Evolutionary conservation across 2,113 vertebrate species (phyloP).

Genomic region (Percina caprodes): DNA sequence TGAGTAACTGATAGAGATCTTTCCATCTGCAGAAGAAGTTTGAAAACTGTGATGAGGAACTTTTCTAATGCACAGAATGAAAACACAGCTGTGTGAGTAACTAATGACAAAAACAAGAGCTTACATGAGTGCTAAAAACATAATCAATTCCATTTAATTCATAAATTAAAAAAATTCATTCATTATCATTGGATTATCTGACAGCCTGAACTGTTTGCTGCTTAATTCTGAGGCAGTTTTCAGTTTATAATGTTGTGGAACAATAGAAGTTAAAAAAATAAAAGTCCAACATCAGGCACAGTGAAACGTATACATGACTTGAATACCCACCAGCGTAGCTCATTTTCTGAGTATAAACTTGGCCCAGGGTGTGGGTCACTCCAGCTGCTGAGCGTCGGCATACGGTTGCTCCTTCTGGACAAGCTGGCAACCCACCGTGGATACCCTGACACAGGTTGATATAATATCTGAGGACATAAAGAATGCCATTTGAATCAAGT

Average conservation of each 20-base stretch:
- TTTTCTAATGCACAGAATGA: not conserved
- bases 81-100: conserved; percentile 1
- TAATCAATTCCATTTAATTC: too few relatives aligned
- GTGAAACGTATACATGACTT: not conserved
- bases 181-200: too few relatives aligned
- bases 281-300: not conserved
- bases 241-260: not conserved
- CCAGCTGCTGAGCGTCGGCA: conserved; percentile 84
- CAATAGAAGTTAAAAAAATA: not conserved
- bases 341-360: conserved; percentile 91
- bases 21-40: conserved; percentile 78
- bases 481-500: not conserved
- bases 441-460: conserved; percentile 93
- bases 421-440: conserved; percentile 83
- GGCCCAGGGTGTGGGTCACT: conserved; percentile 86
- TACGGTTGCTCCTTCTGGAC: conserved; percentile 88
- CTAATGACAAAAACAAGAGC: not conserved
- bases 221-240: not conserved
- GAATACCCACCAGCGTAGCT: conserved; percentile 82
- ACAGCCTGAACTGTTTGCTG: not conserved
- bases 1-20: conserved; percentile 88
- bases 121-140: too few relatives aligned
- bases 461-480: conserved; percentile 85
- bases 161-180: too few relatives aligned
- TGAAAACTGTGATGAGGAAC: not conserved